A percentile compares a stretch with the other conserved stretches of the same genome.
Conservation (phyloP, 2,888 invertebrate species). For the Limnephilus auricula region DNA sequence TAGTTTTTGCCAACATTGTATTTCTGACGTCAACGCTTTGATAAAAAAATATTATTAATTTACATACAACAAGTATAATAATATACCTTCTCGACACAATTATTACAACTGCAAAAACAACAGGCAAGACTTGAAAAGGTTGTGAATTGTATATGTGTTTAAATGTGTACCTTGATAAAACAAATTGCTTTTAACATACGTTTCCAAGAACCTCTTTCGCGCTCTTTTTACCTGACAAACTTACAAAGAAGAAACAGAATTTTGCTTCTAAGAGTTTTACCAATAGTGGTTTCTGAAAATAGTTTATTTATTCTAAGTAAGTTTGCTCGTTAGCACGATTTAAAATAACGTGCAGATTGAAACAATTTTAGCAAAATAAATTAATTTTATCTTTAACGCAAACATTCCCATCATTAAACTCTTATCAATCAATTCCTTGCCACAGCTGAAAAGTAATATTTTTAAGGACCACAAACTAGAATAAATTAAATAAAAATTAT, state of each 20-base stretch:
- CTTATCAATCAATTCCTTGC: background rate
- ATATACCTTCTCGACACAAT: background rate
- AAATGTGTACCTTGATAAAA: background rate
- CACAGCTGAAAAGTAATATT: background rate
- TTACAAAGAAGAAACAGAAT: background rate
- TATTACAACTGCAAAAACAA: background rate
- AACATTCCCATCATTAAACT: background rate
- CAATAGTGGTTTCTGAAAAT: background rate
- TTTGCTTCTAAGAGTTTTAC: background rate
- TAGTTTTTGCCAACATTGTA: background rate
- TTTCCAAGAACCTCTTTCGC: background rate
- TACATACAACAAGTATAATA: background rate
- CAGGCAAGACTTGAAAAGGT: background rate
- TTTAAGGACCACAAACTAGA: background rate
- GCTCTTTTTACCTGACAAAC: conserved; percentile 8
- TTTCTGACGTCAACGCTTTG: background rate
- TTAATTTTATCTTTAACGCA: background rate
- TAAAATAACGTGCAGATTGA: background rate
- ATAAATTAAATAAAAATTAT: background rate
- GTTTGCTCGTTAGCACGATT: background rate
- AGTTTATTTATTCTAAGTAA: background rate
- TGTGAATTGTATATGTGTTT: background rate
- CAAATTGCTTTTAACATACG: background rate
- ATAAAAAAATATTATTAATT: background rate
- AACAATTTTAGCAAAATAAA: background rate